Conservation (phyloP, 1,140 invertebrate genomes). For the Oryzaephilus surinamensis region DNA sequence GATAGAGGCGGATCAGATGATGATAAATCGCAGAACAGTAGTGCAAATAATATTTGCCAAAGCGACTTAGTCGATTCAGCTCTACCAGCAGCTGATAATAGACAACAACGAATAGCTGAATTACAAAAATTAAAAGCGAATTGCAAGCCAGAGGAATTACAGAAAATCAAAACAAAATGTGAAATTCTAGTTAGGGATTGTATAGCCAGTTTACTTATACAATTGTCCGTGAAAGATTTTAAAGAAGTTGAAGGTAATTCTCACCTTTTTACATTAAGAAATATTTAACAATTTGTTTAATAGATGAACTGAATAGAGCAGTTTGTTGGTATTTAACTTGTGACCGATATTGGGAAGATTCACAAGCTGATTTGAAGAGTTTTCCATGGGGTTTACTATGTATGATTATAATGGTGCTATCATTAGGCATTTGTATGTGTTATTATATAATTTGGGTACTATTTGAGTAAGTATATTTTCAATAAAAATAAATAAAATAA, state of each 20-base stretch:
- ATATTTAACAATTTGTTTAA: constrained; percentile 18
- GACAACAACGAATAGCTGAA: constrained; percentile 53
- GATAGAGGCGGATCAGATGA: constrained; percentile 24
- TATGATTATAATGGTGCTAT: constrained; percentile 63
- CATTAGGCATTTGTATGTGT: constrained; percentile 70
- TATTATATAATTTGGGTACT: constrained; percentile 85
- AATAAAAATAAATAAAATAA: constrained; percentile 4
- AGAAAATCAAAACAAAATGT: constrained; percentile 52
- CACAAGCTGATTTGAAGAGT: constrained; percentile 57
- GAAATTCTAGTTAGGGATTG: constrained; percentile 58
- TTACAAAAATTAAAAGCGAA: constrained; percentile 63
- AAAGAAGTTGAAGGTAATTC: constrained; percentile 69
- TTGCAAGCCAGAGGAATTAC: constrained; percentile 69
- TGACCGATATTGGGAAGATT: constrained; percentile 82
- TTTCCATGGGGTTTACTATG: constrained; percentile 71
- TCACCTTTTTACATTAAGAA: not conserved
- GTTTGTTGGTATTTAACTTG: constrained; percentile 88
- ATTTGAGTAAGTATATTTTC: constrained; percentile 62
- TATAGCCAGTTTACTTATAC: constrained; percentile 64
- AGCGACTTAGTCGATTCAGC: constrained; percentile 59
- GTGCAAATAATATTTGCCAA: constrained; percentile 39
- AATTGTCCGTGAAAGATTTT: constrained; percentile 71
- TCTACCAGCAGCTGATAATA: constrained; percentile 49
- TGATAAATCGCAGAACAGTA: constrained; percentile 30
- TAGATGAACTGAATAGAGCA: constrained; percentile 75